phyloP scores from a whole-genome alignment of 2,797 vertebrate genomes.

The Esox lucius region DNA sequence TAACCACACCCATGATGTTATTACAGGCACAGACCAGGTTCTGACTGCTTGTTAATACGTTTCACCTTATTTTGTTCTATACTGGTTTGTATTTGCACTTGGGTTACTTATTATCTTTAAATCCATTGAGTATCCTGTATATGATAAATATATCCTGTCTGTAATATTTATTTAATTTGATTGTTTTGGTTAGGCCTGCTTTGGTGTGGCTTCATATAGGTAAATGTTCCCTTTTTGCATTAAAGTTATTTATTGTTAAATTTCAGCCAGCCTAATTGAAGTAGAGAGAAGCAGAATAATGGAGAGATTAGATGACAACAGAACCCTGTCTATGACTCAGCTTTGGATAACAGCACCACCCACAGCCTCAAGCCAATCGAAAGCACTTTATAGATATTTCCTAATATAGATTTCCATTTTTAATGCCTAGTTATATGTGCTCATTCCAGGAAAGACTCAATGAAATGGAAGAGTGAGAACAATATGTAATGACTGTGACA shows the following conservation, averaged over 20 bases:
- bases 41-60: not conserved
- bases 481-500: constrained; percentile 12
- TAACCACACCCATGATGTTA: constrained; percentile 29
- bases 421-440: constrained; percentile 39
- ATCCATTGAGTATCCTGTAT: not conserved
- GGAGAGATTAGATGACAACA: not conserved
- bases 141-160: not conserved
- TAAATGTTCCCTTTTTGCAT: not conserved
- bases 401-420: constrained; percentile 57
- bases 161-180: not conserved
- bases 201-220: not conserved
- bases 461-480: constrained; percentile 23
- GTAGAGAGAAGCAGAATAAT: not conserved
- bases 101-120: not conserved
- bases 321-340: constrained; percentile 12
- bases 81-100: not conserved
- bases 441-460: constrained; percentile 36
- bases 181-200: not conserved
- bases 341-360: not conserved
- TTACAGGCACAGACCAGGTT: not conserved
- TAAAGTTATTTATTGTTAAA: not conserved
- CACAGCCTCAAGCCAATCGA: constrained; percentile 21
- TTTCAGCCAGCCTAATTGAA: not conserved
- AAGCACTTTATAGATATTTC: constrained; percentile 61
- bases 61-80: not conserved